Percentiles rank a stretch among this genome's conserved stretches.
Evolutionary conservation across 2,888 invertebrate species (phyloP).

Genomic region (Syritta pipiens): DNA sequence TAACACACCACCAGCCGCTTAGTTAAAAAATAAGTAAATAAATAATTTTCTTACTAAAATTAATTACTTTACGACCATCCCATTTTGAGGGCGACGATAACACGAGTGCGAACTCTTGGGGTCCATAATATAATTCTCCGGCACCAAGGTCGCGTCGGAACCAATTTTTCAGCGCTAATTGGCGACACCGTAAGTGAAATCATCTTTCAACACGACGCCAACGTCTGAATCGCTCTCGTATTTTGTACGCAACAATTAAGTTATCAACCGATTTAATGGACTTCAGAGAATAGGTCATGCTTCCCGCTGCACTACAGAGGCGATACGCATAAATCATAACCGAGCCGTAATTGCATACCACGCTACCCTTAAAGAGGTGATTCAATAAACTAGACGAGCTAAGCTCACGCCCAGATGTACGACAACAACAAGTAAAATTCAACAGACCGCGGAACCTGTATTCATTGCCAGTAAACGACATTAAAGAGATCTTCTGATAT

Average conservation of each 20-base stretch:
- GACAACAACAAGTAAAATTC: conserved; percentile 15
- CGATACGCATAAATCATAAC: conserved; percentile 49
- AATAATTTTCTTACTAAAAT: too few relatives aligned
- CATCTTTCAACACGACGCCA: conserved; percentile 26
- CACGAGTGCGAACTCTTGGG: too few relatives aligned
- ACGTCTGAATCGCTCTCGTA: conserved; percentile 1
- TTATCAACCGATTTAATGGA: conserved; percentile 54
- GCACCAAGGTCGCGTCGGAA: conserved; percentile 12
- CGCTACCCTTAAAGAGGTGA: conserved; percentile 11
- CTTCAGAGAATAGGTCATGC: conserved; percentile 23
- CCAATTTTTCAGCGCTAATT: conserved; percentile 48
- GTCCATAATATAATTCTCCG: too few relatives aligned
- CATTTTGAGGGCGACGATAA: too few relatives aligned
- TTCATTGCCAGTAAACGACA: conserved; percentile 33
- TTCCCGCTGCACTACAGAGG: background rate
- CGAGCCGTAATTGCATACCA: background rate
- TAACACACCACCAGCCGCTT: too few relatives aligned
- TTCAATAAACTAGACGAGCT: conserved; percentile 24
- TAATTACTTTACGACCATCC: too few relatives aligned
- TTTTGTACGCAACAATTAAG: conserved; percentile 58
- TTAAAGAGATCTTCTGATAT: conserved; percentile 31
- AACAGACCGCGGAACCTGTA: conserved; percentile 16
- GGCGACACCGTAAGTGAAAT: conserved; percentile 47
- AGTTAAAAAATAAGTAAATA: too few relatives aligned
- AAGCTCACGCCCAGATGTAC: conserved; percentile 17